Conservation (phyloP, 2,797 vertebrate species). For the Aselliscus stoliczkanus region DNA sequence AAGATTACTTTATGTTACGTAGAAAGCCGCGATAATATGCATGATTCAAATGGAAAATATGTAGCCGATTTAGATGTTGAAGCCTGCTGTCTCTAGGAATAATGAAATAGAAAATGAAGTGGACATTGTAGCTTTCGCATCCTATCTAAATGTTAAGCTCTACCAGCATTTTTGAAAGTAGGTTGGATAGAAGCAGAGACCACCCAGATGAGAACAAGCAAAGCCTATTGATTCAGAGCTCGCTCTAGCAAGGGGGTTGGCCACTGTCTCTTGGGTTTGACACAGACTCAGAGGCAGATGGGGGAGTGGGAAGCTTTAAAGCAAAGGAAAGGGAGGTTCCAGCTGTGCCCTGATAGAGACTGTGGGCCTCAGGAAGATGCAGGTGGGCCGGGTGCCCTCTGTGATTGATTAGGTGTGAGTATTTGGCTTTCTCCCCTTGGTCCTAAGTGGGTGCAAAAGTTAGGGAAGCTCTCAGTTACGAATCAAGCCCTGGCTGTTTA, state of each 20-base stretch:
- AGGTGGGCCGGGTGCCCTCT: rapidly evolving
- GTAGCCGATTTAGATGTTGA: not conserved
- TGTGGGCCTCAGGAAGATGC: not conserved
- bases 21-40: rapidly evolving
- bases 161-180: not conserved
- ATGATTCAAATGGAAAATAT: not conserved
- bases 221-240: not conserved
- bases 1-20: not conserved
- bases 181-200: not conserved
- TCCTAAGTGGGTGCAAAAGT: not conserved
- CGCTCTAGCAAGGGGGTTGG: not conserved
- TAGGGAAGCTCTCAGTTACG: not conserved
- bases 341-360: no score
- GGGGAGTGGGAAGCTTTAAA: rapidly evolving
- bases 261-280: not conserved
- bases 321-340: not conserved
- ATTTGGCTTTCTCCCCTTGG: not conserved
- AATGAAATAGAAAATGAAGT: not conserved
- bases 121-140: not conserved
- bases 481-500: not conserved
- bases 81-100: not conserved
- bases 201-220: not conserved
- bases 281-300: not conserved
- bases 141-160: not conserved
- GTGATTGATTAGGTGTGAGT: rapidly evolving